These are phyloP conservation scores for Urocynchramus pylzowi DNA, from an alignment of 2,113 vertebrate genomes.

Conservation along the genomic window DNA sequence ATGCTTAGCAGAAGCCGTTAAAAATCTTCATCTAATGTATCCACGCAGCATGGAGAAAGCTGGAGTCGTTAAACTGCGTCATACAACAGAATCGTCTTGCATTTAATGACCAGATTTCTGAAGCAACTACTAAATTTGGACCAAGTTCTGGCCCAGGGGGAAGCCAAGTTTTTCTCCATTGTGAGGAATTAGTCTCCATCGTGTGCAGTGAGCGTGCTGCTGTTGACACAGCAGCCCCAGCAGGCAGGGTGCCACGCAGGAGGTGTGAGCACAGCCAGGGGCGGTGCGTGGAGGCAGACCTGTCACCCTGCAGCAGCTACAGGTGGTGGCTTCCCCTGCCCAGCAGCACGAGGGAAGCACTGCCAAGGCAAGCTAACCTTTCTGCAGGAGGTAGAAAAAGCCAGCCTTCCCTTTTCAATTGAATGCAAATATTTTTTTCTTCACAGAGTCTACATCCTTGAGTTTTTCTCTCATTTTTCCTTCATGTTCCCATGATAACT, in stretches of 20 bases:
- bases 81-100: background rate
- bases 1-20: constrained; percentile 10
- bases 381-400: background rate
- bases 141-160: background rate
- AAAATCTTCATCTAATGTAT: constrained; percentile 14
- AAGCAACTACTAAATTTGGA: constrained; percentile 20
- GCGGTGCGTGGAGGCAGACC: rapidly evolving
- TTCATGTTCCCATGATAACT: background rate
- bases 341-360: background rate
- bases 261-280: background rate
- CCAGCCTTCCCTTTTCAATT: background rate
- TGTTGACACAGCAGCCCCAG: background rate
- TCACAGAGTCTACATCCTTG: background rate
- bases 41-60: background rate
- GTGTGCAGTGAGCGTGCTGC: background rate
- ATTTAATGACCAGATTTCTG: constrained; percentile 33
- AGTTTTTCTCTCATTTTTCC: background rate
- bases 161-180: background rate
- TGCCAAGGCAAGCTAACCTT: background rate
- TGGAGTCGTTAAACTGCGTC: background rate
- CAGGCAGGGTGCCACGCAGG: rapidly evolving
- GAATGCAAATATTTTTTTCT: background rate
- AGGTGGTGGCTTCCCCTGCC: background rate
- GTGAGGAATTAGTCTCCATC: background rate
- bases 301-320: background rate